Evolutionary conservation across 2,113 vertebrate genomes (phyloP), one percentile per base, ranked within the genome.

Genomic region (Myocastor coypus): DNA sequence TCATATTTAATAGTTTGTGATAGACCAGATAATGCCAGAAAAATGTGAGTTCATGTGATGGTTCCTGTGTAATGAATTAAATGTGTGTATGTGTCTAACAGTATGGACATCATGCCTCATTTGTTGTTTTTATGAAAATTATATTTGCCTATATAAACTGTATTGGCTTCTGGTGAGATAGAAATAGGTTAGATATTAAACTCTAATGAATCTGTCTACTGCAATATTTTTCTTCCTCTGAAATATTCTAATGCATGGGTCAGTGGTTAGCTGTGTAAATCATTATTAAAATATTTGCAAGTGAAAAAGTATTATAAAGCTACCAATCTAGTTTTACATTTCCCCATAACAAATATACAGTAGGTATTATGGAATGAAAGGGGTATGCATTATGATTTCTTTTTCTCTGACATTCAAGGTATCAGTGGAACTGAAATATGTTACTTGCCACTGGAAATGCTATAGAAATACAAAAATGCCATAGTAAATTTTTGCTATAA

Each of bases 1-100:
- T 97, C 78, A 90, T 68, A 87, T 91, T 94, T 96, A 98, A 93
- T 96, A 46, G 22, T n/a, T 96, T 97, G 52, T 96, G 91, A 96
- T 80, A 92, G 32, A 52, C 96, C 81, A 91, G 46, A 95, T 97
- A 97, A 95, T 57, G 50, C 9, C 92, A 88, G 75, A 42, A 89
- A 96, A 93, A 57, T n/a, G 66, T 61, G 85, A 69, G 10, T 95
- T 96, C 96, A 5, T 64, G 59, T 96, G 73, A 95, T 34, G 90
- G 83, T 80, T 97, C 89, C 68, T 37, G 92, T 97, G 90, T 80
- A 95, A 96, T 81, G 7, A 97, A 97, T 63, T 50, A 81, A 98
- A 92, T 96, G 94, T 50, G 94, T 97, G 95, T 93, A 83, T 93
- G 66, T 96, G 88, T 30, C 93, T 94, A 97, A 92, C 86, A 50